These are phyloP conservation scores for Drosophila littoralis DNA, from an alignment of 1,140 invertebrate genomes.

Conservation along the genomic window DNA sequence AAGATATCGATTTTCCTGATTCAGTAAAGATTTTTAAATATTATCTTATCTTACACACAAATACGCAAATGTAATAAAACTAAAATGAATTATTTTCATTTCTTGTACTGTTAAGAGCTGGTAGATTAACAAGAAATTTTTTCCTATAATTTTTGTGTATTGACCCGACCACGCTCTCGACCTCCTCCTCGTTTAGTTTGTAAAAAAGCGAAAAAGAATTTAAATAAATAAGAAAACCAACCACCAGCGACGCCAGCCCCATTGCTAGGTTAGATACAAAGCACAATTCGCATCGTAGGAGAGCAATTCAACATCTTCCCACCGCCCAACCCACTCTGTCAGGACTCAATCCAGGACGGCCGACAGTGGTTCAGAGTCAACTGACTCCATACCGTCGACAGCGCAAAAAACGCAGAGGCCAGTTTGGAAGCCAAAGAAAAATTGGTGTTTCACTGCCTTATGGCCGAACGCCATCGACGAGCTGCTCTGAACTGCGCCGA, in stretches of 20 bases:
- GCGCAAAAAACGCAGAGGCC: slow-evolving; percentile 17
- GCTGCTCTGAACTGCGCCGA: slow-evolving; percentile 20
- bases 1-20: too few relatives aligned
- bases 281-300: slow-evolving; percentile 18
- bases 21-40: too few relatives aligned
- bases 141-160: not conserved
- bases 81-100: too few relatives aligned
- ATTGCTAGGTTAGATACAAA: slow-evolving; percentile 30
- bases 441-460: slow-evolving; percentile 35
- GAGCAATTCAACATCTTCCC: slow-evolving; percentile 22
- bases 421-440: slow-evolving; percentile 43
- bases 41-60: too few relatives aligned
- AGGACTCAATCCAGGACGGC: slow-evolving; percentile 5
- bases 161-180: not conserved
- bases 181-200: not conserved
- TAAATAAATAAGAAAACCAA: slow-evolving; percentile 65
- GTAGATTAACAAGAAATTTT: too few relatives aligned
- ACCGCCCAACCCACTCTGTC: slow-evolving; percentile 9
- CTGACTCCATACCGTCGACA: slow-evolving; percentile 19
- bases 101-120: too few relatives aligned
- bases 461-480: slow-evolving; percentile 38
- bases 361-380: slow-evolving; percentile 15
- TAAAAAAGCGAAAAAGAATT: slow-evolving; percentile 36
- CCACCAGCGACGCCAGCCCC: slow-evolving; percentile 49
- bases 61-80: too few relatives aligned